These are phyloP conservation scores for Cryptotis parvus DNA, from an alignment of 2,113 vertebrate genomes.

Conservation along the genomic window DNA sequence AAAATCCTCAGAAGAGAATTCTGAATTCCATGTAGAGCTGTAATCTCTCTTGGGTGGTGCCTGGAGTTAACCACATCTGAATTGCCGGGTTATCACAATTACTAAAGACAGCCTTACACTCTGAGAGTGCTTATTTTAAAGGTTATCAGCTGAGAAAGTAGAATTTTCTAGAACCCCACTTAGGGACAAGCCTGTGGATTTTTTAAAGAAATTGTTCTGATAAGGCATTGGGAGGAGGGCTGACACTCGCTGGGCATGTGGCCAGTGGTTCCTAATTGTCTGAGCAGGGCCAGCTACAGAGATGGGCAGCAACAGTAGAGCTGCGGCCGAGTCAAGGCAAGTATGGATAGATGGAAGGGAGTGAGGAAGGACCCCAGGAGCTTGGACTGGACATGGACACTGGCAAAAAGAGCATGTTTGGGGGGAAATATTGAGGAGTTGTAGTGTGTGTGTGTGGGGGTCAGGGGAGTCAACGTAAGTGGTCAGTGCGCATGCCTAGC, in stretches of 20 bases:
- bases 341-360: fast-evolving
- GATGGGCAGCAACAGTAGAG: fast-evolving
- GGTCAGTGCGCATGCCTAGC: too few species aligned
- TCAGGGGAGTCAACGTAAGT: too few species aligned
- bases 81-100: too few species aligned
- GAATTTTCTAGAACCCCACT: not conserved
- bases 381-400: not conserved
- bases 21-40: not conserved
- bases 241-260: not conserved
- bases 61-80: not conserved
- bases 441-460: too few species aligned
- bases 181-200: not conserved
- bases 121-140: not conserved
- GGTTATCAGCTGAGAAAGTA: not conserved
- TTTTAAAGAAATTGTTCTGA: not conserved
- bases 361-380: fast-evolving
- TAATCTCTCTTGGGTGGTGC: not conserved
- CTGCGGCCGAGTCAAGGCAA: not conserved
- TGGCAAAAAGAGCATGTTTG: fast-evolving
- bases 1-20: not conserved
- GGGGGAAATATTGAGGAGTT: fast-evolving
- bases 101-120: not conserved
- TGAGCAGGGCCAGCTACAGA: not conserved
- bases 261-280: not conserved
- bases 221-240: not conserved